Percentiles rank a stretch among this genome's conserved stretches.
Evolutionary conservation across 2,113 vertebrate species (phyloP).

Genomic region (Alaudala cheleensis): DNA sequence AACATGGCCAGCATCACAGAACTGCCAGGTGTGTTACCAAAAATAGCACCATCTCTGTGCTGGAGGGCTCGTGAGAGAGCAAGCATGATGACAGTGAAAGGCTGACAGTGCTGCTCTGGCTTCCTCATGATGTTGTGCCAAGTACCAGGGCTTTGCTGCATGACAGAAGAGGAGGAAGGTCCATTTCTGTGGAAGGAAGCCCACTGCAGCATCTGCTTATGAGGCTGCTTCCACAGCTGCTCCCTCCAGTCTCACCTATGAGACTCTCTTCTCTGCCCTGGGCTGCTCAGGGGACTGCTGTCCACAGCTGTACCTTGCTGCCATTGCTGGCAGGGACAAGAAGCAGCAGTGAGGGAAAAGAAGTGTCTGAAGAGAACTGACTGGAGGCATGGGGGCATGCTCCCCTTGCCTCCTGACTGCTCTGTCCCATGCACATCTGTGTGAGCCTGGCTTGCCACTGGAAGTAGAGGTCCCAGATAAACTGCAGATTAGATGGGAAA

Average conservation of each 20-base stretch:
- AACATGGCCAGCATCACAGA: neutral
- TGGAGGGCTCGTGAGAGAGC: neutral
- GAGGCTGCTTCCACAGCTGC: neutral
- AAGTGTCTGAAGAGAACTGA: neutral
- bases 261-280: neutral
- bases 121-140: neutral
- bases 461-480: neutral
- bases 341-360: neutral
- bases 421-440: neutral
- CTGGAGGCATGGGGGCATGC: neutral
- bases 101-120: neutral
- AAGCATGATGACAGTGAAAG: neutral
- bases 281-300: neutral
- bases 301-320: neutral
- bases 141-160: neutral
- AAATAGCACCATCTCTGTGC: neutral
- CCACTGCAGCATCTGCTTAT: neutral
- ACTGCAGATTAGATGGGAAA: neutral
- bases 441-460: neutral
- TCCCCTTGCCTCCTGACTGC: neutral
- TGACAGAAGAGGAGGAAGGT: neutral
- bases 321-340: neutral
- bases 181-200: neutral
- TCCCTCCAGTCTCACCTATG: neutral
- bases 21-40: neutral